Conservation (phyloP, 2,113 vertebrate species). For the Herpetotheres cachinnans region DNA sequence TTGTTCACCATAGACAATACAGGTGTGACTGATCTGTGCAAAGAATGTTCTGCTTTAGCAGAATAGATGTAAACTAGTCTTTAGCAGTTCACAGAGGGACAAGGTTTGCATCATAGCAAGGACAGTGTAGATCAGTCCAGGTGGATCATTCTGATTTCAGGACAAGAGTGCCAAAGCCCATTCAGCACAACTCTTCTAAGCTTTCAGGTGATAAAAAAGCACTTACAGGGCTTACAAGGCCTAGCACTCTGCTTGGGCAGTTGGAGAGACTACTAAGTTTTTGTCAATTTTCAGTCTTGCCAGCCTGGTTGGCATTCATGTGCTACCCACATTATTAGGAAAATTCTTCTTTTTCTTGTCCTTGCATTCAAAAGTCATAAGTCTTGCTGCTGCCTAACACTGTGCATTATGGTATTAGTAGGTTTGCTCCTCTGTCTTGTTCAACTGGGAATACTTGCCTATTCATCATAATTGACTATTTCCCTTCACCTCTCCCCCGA, state of each 20-base stretch:
- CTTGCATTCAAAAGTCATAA: neutral
- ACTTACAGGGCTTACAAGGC: neutral
- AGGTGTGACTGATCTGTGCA: neutral
- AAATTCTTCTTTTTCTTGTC: neutral
- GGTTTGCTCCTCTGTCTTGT: neutral
- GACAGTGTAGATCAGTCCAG: neutral
- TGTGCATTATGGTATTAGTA: neutral
- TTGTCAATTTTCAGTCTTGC: neutral
- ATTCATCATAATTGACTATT: neutral
- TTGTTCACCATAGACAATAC: neutral
- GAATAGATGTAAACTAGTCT: neutral
- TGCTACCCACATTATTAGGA: neutral
- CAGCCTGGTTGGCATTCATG: neutral
- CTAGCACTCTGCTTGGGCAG: neutral
- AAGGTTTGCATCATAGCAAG: neutral
- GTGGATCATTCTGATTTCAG: neutral
- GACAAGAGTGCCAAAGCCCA: neutral
- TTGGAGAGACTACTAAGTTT: neutral
- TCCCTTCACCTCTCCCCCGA: neutral
- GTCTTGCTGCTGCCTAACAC: neutral
- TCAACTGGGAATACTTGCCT: neutral
- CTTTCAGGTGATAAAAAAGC: neutral
- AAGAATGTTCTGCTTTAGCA: neutral
- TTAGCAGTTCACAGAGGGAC: neutral
- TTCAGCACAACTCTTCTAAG: neutral